A percentile compares a stretch with the other conserved stretches of the same genome.
phyloP scores from a whole-genome alignment of 2,113 vertebrate species.

The Microcebus murinus region DNA sequence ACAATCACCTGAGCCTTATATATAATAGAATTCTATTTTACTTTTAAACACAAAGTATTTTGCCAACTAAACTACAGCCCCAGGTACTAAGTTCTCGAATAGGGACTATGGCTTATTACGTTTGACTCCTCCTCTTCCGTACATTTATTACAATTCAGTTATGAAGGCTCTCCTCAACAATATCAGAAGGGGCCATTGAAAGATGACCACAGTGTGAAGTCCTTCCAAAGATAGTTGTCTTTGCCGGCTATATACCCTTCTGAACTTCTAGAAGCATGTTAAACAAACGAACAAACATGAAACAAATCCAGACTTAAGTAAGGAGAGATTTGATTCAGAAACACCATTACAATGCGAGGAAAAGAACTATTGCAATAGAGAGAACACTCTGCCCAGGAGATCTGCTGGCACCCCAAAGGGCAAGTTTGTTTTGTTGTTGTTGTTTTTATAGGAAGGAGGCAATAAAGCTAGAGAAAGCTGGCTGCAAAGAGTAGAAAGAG shows the following conservation, averaged over 20 bases:
- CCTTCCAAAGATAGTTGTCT: not conserved
- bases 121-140: not conserved
- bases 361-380: not conserved
- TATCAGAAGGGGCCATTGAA: not conserved
- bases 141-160: not conserved
- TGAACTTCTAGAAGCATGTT: not conserved
- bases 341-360: not conserved
- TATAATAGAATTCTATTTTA: not conserved
- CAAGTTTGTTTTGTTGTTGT: not conserved
- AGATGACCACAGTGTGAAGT: not conserved
- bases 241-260: not conserved
- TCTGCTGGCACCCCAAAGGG: not conserved
- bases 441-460: not conserved
- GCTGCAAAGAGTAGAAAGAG: not conserved
- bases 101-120: not conserved
- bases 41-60: slow-evolving; percentile 1
- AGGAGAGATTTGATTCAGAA: not conserved
- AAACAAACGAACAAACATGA: not conserved
- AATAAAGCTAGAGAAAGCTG: not conserved
- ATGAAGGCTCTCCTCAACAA: not conserved
- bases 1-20: not conserved
- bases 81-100: not conserved
- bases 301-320: not conserved
- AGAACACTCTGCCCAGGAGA: not conserved
- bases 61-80: not conserved